Evolutionary conservation across 2,797 vertebrate genomes (phyloP).

Genomic region (Eulemur mongoz): DNA sequence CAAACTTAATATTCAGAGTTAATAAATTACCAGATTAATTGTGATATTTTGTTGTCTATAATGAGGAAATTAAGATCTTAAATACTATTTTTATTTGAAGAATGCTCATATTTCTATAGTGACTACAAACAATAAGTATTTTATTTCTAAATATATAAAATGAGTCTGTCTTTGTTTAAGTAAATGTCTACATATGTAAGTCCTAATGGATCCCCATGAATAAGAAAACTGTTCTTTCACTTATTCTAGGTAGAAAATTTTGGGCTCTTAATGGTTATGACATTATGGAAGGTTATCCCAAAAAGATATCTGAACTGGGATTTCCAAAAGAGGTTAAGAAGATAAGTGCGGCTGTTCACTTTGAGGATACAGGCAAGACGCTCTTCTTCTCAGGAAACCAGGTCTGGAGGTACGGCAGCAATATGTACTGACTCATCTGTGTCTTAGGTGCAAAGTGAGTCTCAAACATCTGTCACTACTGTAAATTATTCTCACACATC

Average conservation of each 20-base stretch:
- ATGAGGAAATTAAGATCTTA: neutral
- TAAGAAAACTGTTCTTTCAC: conserved; percentile 1
- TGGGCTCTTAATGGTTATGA: conserved; percentile 96
- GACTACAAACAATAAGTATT: neutral
- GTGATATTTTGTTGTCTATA: neutral
- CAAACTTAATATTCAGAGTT: conserved; percentile 18
- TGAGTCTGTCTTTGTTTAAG: neutral
- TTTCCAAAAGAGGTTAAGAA: conserved; percentile 92
- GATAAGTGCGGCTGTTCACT: conserved; percentile 93
- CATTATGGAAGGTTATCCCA: conserved; percentile 93
- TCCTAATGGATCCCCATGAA: neutral
- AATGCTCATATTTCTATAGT: neutral
- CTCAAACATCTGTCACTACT: neutral
- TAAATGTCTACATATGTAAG: neutral
- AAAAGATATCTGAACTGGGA: conserved; percentile 95
- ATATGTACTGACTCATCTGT: no score
- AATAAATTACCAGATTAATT: neutral
- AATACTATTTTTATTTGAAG: neutral
- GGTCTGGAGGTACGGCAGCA: conserved; percentile 92
- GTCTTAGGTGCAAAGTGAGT: neutral
- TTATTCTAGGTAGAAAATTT: conserved; percentile 91
- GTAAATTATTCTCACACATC: neutral
- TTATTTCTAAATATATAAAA: neutral
- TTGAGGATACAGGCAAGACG: conserved; percentile 91
- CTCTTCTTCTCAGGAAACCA: conserved; percentile 93